Evolutionary conservation across 35 echinoderm and acorn worm species (phyloP), one percentile per base, ranked within the genome.

Genomic region (Anneissia japonica): DNA sequence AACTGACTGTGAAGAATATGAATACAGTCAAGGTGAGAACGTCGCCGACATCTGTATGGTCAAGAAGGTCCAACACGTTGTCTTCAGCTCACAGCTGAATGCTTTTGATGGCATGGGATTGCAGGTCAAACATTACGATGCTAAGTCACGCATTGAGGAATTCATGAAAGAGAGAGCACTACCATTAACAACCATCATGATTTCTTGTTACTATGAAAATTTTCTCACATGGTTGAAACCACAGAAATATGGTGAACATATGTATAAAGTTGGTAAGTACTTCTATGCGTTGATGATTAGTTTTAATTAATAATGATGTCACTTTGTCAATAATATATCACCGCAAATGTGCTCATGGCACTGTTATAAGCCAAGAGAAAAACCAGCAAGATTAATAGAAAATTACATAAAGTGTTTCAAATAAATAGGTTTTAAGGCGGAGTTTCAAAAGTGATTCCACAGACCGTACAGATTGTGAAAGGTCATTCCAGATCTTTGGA

Each of bases 141-240:
- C 86, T 29, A 97, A 97, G 74, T 90, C 90, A 37, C 84, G 90
- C 21, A 92, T 97, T 51, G 88, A 97, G 26, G 90, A 89, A 36
- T 92, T 90, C 79, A 97, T 97, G 45, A 97, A 97, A 39, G 94
- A 97, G 36, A 83, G 83, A 56, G 90, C 86, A 32, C 73, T 97
- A 32, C 94, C 94, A 43, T 39, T 87, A 32, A 97, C 94, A 5
- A 89, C 91, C 0, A 80, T 97, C 33, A 97, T 97, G 40, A 45
- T 97, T 31, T 90, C 94, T 0, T 92, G 92, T 85, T 72, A 86
- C 0, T 97, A 92, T 39, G 87, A 90, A 46, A 82, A 92, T 17
- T 86, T 97, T 16, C 34, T 89, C 4, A 74, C 51, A 1, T 26
- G 35, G 0, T 88, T 89, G 33, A 88, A 87, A 34, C 90, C 90